Evolutionary conservation across 2,797 vertebrate species (phyloP).

Genomic region (Gymnoscopelus microlampas): DNA sequence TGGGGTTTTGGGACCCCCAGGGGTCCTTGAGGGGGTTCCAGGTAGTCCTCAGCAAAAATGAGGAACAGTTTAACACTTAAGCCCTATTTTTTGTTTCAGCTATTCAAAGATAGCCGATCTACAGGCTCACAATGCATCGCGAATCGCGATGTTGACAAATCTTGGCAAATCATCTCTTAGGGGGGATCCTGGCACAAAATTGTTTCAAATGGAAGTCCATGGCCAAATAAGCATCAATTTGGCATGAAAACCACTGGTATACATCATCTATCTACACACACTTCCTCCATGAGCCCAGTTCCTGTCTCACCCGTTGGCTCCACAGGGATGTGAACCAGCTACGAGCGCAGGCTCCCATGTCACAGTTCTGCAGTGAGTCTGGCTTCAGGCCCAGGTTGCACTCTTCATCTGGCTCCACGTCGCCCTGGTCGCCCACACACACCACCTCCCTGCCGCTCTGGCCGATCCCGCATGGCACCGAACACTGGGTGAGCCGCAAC

Average conservation of each 20-base stretch:
- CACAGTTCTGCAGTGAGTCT: slow-evolving; percentile 77
- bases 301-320: slow-evolving; percentile 75
- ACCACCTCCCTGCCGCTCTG: slow-evolving; percentile 78
- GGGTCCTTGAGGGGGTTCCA: too few relatives aligned
- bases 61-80: not conserved
- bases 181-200: too few relatives aligned
- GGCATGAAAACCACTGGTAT: too few relatives aligned
- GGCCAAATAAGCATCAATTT: too few relatives aligned
- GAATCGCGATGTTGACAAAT: too few relatives aligned
- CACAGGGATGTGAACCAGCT: slow-evolving; percentile 83
- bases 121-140: too few relatives aligned
- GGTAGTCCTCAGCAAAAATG: too few relatives aligned
- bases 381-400: slow-evolving; percentile 81
- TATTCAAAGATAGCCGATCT: too few relatives aligned
- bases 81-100: not conserved
- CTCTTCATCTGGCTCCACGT: slow-evolving; percentile 76
- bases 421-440: slow-evolving; percentile 79
- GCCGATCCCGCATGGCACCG: slow-evolving; percentile 81
- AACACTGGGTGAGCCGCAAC: slow-evolving; percentile 67
- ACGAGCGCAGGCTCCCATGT: slow-evolving; percentile 80
- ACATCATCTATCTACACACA: not conserved
- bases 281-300: not conserved
- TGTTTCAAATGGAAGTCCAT: too few relatives aligned
- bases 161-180: too few relatives aligned
- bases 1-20: too few relatives aligned